Base-by-base conservation (phyloP, 2,888 invertebrate species). In the Amphipoea oculea region DNA sequence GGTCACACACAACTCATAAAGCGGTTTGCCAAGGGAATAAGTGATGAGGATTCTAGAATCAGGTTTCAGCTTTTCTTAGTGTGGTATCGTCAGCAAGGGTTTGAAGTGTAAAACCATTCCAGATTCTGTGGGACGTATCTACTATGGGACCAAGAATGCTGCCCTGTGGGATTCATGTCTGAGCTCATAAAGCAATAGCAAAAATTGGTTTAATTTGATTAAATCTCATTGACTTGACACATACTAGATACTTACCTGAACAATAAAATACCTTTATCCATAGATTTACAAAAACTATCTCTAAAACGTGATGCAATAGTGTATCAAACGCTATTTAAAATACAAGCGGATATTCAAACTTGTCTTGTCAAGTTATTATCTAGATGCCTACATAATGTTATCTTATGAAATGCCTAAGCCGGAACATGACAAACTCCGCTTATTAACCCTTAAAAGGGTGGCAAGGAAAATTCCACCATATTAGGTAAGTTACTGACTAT, bases 361-460 rank as follows among this genome's bases (percentile, higher is more conserved):
- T 1, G 14, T 14, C 9, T 14, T 45, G 6, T 29, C 45, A 29
- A 63, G 5, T 63, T 20, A 62, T 62, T 36, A 36, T 1, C 4
- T 7, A 7, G 7, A 7, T n/a, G 9, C 12, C n/a, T 20, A 20
- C 36, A 60, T 20, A 4, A 20, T 17, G 36, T 63, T 63, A 36
- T 9, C 36, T 7, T 74, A 66, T 62, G 45, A 9, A 63, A 68
- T 23, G 17, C 0, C 6, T 29, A 82, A 76, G 9, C 29, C 45
- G 76, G 42, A 51, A 48, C 54, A 40, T 68, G 45, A 83, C 57
- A 51, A 42, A 84, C 17, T 65, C 14, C n/a, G 65, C 42, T 23
- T 45, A 60, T 0, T 9, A 17, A 51, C 9, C 78, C 62, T 7
- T 78, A 75, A 57, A 73, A 68, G 70, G 79, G 6, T 63, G n/a